phyloP scores from a whole-genome alignment of 2,888 invertebrate genomes.

The Leucozona laternaria region DNA sequence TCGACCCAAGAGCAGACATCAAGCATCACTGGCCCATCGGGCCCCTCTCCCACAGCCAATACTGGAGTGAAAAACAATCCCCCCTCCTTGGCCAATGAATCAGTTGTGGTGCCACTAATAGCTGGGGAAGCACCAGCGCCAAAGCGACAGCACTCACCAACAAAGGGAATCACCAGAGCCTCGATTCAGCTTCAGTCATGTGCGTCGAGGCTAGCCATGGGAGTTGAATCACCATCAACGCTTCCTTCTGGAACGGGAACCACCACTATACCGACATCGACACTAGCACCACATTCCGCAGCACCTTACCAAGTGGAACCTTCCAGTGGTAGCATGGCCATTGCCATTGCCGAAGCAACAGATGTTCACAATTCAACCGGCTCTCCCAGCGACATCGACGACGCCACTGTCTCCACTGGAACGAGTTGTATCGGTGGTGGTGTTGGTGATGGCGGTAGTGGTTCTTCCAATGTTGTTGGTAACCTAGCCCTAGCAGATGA shows the following conservation, averaged over 20 bases:
- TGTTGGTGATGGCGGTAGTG: slow-evolving; percentile 27
- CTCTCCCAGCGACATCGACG: slow-evolving; percentile 43
- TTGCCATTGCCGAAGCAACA: slow-evolving; percentile 45
- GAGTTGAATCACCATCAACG: slow-evolving; percentile 52
- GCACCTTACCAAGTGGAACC: slow-evolving; percentile 64
- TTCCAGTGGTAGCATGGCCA: slow-evolving; percentile 36
- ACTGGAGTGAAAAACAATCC: slow-evolving; percentile 18
- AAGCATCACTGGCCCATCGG: slow-evolving; percentile 11
- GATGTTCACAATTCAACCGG: slow-evolving; percentile 47
- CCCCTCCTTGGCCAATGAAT: slow-evolving; percentile 24
- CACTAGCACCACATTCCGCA: slow-evolving; percentile 37
- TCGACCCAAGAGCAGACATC: slow-evolving; percentile 58
- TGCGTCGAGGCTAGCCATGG: slow-evolving; percentile 56
- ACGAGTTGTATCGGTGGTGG: slow-evolving; percentile 47
- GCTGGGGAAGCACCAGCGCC: slow-evolving; percentile 42
- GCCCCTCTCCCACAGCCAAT: slow-evolving; percentile 12
- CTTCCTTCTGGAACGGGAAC: slow-evolving; percentile 16
- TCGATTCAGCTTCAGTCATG: slow-evolving; percentile 63
- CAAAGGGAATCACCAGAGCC: slow-evolving; percentile 46
- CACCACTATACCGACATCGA: slow-evolving; percentile 38
- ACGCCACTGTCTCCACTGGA: slow-evolving; percentile 56
- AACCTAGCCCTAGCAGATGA: slow-evolving; percentile 66
- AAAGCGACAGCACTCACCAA: slow-evolving; percentile 35
- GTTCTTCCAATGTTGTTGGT: slow-evolving; percentile 65
- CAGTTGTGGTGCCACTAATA: slow-evolving; percentile 41